These are phyloP conservation scores for Trichoplusia ni DNA, from an alignment of 1,140 invertebrate genomes.

Conservation along the genomic window DNA sequence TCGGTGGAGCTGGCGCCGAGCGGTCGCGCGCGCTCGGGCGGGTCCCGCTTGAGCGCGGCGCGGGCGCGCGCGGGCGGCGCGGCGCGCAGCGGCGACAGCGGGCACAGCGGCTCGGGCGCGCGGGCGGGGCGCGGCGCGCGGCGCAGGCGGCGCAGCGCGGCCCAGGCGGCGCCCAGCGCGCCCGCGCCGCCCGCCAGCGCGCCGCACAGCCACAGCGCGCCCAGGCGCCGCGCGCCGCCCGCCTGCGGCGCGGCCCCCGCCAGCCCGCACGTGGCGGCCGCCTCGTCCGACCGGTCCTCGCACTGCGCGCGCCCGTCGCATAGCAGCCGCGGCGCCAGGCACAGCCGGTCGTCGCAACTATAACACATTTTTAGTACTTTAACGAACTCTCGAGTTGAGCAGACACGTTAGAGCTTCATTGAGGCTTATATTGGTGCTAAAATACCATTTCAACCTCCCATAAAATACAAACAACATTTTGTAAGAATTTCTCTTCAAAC, in stretches of 20 bases:
- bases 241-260: conserved; percentile 40
- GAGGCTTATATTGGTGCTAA: too few species aligned
- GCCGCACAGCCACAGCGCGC: conserved; percentile 56
- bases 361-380: too few species aligned
- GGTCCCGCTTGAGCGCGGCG: conserved; percentile 24
- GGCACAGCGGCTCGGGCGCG: conserved; percentile 37
- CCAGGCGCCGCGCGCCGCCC: conserved; percentile 25
- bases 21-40: conserved; percentile 14
- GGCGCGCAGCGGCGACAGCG: conserved; percentile 13
- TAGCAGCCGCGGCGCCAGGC: conserved; percentile 82
- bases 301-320: conserved; percentile 89
- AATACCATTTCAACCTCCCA: too few species aligned
- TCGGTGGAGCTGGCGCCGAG: conserved; percentile 46
- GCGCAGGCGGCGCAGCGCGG: conserved; percentile 69
- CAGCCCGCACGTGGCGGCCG: conserved; percentile 82
- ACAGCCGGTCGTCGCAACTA: conserved; percentile 78
- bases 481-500: too few species aligned
- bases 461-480: too few species aligned
- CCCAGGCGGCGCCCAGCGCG: conserved; percentile 76
- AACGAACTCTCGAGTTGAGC: too few species aligned
- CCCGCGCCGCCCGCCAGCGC: conserved; percentile 72
- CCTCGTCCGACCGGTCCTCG: conserved; percentile 88
- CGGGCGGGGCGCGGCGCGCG: conserved; percentile 53
- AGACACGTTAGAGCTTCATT: too few species aligned
- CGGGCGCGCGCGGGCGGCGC: conserved; percentile 1